These are phyloP conservation scores for Darevskia mixta DNA, from an alignment of 2,797 vertebrate species.

Conservation along the genomic window DNA sequence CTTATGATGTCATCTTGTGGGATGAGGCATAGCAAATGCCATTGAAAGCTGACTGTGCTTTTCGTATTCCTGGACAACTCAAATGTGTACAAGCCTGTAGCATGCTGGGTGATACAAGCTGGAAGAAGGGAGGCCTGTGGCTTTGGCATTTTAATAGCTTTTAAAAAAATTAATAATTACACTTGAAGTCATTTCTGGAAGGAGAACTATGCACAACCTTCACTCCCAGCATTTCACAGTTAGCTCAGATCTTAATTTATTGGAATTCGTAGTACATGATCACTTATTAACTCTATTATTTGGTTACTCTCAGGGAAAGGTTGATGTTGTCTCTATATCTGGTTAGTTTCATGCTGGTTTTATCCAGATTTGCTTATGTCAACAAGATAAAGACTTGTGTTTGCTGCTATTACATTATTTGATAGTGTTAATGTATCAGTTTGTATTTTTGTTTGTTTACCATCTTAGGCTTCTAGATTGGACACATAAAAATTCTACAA, in stretches of 20 bases:
- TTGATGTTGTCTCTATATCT: slow-evolving; percentile 2
- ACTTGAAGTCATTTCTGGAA: slow-evolving; percentile 22
- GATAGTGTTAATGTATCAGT: not conserved
- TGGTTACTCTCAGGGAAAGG: not conserved
- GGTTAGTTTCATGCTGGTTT: not conserved
- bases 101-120: not conserved
- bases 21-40: not conserved
- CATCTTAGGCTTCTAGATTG: not conserved
- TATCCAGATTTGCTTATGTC: not conserved
- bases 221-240: not conserved
- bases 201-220: slow-evolving; percentile 9
- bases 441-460: not conserved
- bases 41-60: not conserved
- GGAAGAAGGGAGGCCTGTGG: not conserved
- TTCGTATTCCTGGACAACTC: slow-evolving; percentile 23
- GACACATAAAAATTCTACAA: not conserved
- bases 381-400: not conserved
- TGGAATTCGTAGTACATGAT: not conserved
- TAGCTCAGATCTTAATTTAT: slow-evolving; percentile 23
- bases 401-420: not conserved
- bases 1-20: not conserved
- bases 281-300: slow-evolving; percentile 13
- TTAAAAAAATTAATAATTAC: slow-evolving; percentile 28
- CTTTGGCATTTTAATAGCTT: slow-evolving; percentile 24
- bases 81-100: not conserved